Conservation (phyloP, 92 coral and sea anemone species). For the Micromussa lordhowensis region DNA sequence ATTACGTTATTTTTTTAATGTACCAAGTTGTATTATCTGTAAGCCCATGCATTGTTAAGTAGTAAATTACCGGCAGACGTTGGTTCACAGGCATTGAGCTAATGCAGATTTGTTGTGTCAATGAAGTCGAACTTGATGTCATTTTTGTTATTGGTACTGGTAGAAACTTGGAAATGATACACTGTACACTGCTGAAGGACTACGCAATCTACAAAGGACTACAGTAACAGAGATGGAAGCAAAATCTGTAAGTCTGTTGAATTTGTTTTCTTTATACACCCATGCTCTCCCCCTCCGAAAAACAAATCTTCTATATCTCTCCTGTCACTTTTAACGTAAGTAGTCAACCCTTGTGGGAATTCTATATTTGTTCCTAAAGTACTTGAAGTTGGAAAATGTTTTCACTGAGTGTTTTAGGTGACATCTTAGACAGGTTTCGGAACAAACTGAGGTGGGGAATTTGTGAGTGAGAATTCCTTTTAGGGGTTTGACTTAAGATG, state of each 20-base stretch:
- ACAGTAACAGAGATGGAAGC: slow-evolving; percentile 59
- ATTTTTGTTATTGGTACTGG: not conserved
- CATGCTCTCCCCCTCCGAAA: not conserved
- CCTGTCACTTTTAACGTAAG: not conserved
- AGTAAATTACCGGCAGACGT: no score
- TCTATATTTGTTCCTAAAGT: no score
- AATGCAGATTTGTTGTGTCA: no score
- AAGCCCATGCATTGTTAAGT: no score
- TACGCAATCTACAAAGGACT: slow-evolving; percentile 38
- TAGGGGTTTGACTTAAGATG: not conserved
- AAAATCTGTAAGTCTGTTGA: slow-evolving; percentile 65
- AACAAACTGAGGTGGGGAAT: not conserved
- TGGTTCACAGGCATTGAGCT: no score
- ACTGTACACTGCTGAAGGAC: slow-evolving; percentile 29
- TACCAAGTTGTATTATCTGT: no score
- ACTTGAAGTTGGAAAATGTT: not conserved
- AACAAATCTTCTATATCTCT: no score
- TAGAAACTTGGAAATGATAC: slow-evolving; percentile 58
- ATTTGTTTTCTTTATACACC: no score
- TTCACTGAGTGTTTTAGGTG: no score
- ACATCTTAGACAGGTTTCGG: not conserved
- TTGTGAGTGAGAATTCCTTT: not conserved
- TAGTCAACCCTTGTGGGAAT: no score
- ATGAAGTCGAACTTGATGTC: not conserved
- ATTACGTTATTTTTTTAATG: no score